Conservation (phyloP, 2,113 vertebrate genomes). For the Puntigrus tetrazona region DNA sequence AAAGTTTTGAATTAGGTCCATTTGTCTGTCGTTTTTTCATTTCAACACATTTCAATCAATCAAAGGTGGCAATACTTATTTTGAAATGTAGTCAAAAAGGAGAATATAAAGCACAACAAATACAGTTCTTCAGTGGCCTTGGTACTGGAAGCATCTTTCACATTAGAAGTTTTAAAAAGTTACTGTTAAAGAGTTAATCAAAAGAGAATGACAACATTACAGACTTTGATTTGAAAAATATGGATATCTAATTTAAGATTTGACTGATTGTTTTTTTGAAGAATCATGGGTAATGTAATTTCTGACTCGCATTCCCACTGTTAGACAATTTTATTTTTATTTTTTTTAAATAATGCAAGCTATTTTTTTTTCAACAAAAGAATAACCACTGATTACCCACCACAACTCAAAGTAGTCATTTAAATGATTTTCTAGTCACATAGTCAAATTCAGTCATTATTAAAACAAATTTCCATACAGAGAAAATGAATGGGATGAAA, state of each 20-base stretch:
- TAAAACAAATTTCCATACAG: not conserved
- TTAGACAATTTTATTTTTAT: not conserved
- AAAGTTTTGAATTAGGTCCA: not conserved
- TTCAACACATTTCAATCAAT: not conserved
- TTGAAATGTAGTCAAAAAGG: not conserved
- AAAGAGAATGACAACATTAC: not conserved
- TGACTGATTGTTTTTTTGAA: not conserved
- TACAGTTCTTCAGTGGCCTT: not conserved
- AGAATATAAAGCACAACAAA: not conserved
- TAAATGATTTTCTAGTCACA: too few species aligned
- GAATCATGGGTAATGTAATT: constrained; percentile 7
- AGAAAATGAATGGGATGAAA: not conserved
- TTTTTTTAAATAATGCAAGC: not conserved
- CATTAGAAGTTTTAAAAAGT: not conserved
- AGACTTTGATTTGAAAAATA: constrained; percentile 1
- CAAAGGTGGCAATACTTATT: not conserved
- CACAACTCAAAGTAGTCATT: not conserved
- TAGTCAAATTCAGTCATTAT: too few species aligned
- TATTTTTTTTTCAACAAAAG: not conserved
- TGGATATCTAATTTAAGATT: not conserved
- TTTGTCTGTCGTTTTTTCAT: not conserved
- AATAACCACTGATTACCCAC: not conserved
- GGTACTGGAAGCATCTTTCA: not conserved
- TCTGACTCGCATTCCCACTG: not conserved
- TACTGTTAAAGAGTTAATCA: not conserved